Percentiles rank a stretch among this genome's conserved stretches.
Conservation (phyloP, 2,797 vertebrate genomes). For the Fistularia tabacaria region DNA sequence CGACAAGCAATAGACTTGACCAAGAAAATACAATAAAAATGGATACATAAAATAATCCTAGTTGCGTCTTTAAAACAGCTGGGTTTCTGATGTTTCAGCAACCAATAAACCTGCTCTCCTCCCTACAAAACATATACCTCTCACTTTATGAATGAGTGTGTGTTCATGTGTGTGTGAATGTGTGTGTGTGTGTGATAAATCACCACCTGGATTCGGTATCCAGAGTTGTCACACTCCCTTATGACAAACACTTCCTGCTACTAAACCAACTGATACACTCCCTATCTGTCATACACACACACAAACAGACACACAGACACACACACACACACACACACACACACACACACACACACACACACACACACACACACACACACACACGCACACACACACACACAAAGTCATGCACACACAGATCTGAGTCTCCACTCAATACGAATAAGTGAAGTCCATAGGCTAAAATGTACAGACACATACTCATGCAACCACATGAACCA, state of each 20-base stretch:
- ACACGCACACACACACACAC: not conserved
- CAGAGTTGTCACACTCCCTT: slow-evolving; percentile 49
- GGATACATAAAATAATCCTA: not conserved
- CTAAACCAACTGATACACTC: slow-evolving; percentile 44
- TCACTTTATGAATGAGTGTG: slow-evolving; percentile 12
- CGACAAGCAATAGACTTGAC: slow-evolving; percentile 15
- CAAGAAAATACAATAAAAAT: no score
- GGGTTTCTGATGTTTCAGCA: slow-evolving; percentile 44
- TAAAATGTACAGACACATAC: no score
- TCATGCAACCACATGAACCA: not conserved
- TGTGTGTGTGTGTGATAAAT: slow-evolving; percentile 42
- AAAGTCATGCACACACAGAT: not conserved
- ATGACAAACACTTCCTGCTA: slow-evolving; percentile 56
- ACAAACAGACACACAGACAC: slow-evolving; percentile 7
- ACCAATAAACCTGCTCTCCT: slow-evolving; percentile 47
- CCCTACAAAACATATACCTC: slow-evolving; percentile 27
- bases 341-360: not conserved
- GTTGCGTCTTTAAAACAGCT: slow-evolving; percentile 29
- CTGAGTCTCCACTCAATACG: not conserved
- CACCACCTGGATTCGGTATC: slow-evolving; percentile 39
- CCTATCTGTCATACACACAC: slow-evolving; percentile 25
- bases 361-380: slow-evolving; percentile 6
- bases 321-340: slow-evolving; percentile 9
- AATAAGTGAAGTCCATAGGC: not conserved
- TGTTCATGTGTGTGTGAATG: not conserved